Base-by-base conservation (phyloP, 2,888 invertebrate genomes). In the Netelia virgata region DNA sequence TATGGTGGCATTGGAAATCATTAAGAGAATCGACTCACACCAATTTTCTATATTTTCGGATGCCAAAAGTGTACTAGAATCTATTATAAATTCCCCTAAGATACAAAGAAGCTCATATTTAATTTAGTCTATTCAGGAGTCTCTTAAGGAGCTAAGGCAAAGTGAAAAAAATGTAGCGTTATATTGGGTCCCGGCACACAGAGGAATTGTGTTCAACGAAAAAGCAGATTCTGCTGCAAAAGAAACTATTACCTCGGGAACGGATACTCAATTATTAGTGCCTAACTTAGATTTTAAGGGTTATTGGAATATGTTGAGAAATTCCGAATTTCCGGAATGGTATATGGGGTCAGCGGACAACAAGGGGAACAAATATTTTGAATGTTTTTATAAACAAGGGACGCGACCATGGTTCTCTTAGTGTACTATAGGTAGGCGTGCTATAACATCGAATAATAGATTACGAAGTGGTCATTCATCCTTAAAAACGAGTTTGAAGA, bases 121-220 rank as follows among this genome's bases (percentile, higher is more conserved):
- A 28, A 28, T 28, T 28, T 28, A 28, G 2, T 28, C 28, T 5
- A 28, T 28, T 28, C 2, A 28, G 28, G 28, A 3, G 28, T 28
- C 5, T 28, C 28, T 28, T 50, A 59, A 18, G 20, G 59, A 6
- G 11, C 59, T 72, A 11, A 18, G 59, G 0, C 36, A 72, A 28
- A 43, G 43, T 3, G 72, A 43, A 0, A 59, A 59, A 43, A 20
- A 20, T 18, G 43, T 72, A 6, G 9, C 11, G 43, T 18, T 72
- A 8, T 72, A 28, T 36, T 72, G 59, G 72, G 20, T 73, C 10
- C 73, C 59, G 8, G 61, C 73, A 16, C 73, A 59, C 14, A 36
- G 20, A 9, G 59, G 72, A 8, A 61, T 73, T n/a, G 10, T 36
- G 10, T 20, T 41, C 8, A 73, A 73, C 36, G 61, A 73, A 23